Evolutionary conservation across 2,113 vertebrate species (phyloP).

Genomic region (Amphiprion percula): DNA sequence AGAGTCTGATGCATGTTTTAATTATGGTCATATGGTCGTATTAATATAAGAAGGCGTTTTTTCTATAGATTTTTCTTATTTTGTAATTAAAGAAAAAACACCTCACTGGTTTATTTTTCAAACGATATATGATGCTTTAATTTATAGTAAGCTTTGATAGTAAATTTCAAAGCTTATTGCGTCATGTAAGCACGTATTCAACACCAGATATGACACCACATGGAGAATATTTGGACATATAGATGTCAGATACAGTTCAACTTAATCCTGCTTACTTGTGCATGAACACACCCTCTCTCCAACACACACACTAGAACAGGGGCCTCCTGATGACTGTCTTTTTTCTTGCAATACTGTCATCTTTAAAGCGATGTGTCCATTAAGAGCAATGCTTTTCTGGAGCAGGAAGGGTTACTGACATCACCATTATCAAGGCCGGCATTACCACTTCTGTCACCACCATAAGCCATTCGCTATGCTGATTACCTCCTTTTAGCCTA

Average conservation of each 20-base stretch:
- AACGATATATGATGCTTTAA: conserved; percentile 13
- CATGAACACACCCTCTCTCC: background rate
- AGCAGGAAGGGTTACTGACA: conserved; percentile 93
- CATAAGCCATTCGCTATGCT: conserved; percentile 85
- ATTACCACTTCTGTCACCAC: conserved; percentile 88
- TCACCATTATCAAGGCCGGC: conserved; percentile 96
- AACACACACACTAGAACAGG: conserved; percentile 54
- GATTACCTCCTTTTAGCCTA: conserved; percentile 85
- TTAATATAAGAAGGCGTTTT: conserved; percentile 43
- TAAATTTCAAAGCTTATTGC: conserved; percentile 19
- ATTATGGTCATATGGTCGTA: conserved; percentile 74
- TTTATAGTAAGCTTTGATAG: conserved; percentile 29
- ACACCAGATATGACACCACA: conserved; percentile 10
- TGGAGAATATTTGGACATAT: conserved; percentile 59
- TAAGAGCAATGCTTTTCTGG: conserved; percentile 89
- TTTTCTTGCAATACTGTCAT: conserved; percentile 93
- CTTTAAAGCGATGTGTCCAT: conserved; percentile 94
- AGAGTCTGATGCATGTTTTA: conserved; percentile 80
- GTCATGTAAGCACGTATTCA: conserved; percentile 6
- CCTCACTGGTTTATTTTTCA: conserved; percentile 6
- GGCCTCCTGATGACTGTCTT: conserved; percentile 90
- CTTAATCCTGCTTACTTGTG: conserved; percentile 28
- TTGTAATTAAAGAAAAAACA: conserved; percentile 52
- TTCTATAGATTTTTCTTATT: conserved; percentile 37
- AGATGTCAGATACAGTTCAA: conserved; percentile 65